A percentile compares a stretch with the other conserved stretches of the same genome.
These are phyloP conservation scores for Hofmannophila pseudospretella DNA, from an alignment of 2,888 invertebrate genomes.

Conservation along the genomic window DNA sequence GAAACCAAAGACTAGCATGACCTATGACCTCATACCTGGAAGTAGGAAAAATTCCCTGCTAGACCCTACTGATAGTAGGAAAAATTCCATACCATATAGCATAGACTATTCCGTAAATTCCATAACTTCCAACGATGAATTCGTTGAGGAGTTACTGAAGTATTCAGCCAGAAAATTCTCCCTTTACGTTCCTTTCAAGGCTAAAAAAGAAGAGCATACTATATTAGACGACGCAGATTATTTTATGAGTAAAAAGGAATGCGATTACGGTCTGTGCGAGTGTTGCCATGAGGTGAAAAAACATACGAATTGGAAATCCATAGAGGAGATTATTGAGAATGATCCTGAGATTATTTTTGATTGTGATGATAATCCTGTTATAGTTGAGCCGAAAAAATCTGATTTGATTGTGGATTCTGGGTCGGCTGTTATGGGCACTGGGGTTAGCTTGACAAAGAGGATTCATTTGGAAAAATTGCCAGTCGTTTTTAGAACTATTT, in stretches of 20 bases:
- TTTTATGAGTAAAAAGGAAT: conserved; percentile 61
- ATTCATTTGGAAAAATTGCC: conserved; percentile 43
- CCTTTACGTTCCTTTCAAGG: conserved; percentile 38
- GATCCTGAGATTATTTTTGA: conserved; percentile 72
- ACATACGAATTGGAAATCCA: conserved; percentile 57
- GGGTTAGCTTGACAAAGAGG: conserved; percentile 31
- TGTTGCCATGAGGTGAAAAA: conserved; percentile 48
- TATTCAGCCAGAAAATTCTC: conserved; percentile 64
- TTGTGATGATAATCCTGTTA: conserved; percentile 56
- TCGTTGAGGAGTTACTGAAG: conserved; percentile 48
- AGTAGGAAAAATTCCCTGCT: conserved; percentile 17
- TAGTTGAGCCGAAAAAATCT: conserved; percentile 43
- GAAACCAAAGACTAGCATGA: conserved; percentile 59
- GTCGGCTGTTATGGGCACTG: conserved; percentile 16
- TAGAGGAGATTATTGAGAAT: conserved; percentile 68
- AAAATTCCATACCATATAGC: conserved; percentile 16
- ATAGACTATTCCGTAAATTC: conserved; percentile 18
- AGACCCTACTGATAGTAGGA: conserved; percentile 13
- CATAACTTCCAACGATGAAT: conserved; percentile 22
- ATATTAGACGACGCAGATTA: conserved; percentile 62
- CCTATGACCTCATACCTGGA: conserved; percentile 10
- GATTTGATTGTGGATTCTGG: conserved; percentile 20
- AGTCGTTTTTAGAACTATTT: conserved; percentile 42
- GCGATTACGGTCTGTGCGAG: conserved; percentile 62
- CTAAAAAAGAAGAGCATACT: conserved; percentile 41